These are phyloP conservation scores for Leptodirus hochenwartii DNA, from an alignment of 2,888 invertebrate species.

Conservation along the genomic window DNA sequence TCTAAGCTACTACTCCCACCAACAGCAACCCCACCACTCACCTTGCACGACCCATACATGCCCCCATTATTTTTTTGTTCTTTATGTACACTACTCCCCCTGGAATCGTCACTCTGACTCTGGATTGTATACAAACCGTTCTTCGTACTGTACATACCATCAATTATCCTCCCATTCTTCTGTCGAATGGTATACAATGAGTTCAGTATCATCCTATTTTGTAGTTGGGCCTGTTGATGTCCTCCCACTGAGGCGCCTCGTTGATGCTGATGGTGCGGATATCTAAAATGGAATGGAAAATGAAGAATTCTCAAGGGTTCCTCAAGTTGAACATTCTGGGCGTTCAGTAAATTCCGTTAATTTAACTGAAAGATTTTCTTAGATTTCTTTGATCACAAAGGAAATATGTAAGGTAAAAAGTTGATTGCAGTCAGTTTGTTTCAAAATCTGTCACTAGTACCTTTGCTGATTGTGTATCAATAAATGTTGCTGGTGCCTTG, in stretches of 20 bases:
- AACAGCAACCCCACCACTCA: constrained; percentile 9
- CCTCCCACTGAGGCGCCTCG: constrained; percentile 22
- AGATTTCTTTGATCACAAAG: too few species aligned
- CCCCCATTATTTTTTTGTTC: constrained; percentile 18
- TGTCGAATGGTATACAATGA: constrained; percentile 18
- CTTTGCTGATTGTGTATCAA: too few species aligned
- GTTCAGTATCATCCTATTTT: constrained; percentile 20
- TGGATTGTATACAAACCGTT: constrained; percentile 29
- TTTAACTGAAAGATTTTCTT: not conserved
- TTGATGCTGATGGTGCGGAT: constrained; percentile 12
- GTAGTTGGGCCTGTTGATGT: constrained; percentile 5
- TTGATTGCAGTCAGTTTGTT: too few species aligned
- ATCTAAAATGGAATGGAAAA: too few species aligned
- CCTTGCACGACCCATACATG: constrained; percentile 17
- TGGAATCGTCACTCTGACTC: constrained; percentile 27
- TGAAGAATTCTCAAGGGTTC: too few species aligned
- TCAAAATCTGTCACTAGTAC: too few species aligned
- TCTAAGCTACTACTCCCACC: constrained; percentile 34
- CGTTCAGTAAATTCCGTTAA: constrained; percentile 2
- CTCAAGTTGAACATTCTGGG: constrained; percentile 9
- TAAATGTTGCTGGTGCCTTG: too few species aligned
- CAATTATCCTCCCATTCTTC: constrained; percentile 8
- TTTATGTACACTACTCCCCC: constrained; percentile 14
- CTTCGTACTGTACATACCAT: constrained; percentile 24
- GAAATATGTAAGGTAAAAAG: too few species aligned